Evolutionary conservation across 2,888 invertebrate species (phyloP).

Genomic region (Coleophora deauratella): DNA sequence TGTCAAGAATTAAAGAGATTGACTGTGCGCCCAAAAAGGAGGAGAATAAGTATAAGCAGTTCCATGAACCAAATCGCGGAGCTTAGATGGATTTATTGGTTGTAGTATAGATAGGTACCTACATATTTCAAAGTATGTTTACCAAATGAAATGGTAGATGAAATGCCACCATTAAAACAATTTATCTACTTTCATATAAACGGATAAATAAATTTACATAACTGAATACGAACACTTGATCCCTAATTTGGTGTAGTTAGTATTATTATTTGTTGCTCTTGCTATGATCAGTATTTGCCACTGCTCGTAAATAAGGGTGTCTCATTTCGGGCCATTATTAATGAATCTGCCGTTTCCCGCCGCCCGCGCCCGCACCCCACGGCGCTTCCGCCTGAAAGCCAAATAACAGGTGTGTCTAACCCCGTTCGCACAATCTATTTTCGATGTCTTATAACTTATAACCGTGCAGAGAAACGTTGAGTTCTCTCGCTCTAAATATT

Average conservation of each 20-base stretch:
- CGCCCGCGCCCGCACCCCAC: constrained; percentile 35
- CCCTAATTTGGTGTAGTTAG: no score
- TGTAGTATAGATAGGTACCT: no score
- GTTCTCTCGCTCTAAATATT: constrained; percentile 69
- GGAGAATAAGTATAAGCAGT: constrained; percentile 14
- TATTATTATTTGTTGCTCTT: no score
- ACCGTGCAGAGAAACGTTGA: constrained; percentile 65
- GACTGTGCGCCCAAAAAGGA: constrained; percentile 29
- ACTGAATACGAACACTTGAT: no score
- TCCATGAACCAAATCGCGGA: no score
- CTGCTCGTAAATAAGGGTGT: constrained; percentile 70
- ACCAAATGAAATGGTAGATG: no score
- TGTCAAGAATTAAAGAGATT: constrained; percentile 43
- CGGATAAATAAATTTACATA: no score
- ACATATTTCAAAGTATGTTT: background rate
- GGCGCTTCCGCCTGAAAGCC: constrained; percentile 57
- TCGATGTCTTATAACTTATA: constrained; percentile 70
- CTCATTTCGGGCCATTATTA: constrained; percentile 72
- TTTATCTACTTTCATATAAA: no score
- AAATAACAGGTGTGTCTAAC: constrained; percentile 74
- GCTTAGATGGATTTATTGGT: no score
- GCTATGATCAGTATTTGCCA: constrained; percentile 26
- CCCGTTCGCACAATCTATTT: constrained; percentile 74
- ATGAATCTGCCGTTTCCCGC: constrained; percentile 60
- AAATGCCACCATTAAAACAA: no score